Conservation (phyloP, 1,140 invertebrate genomes). For the Chrysoperla carnea region DNA sequence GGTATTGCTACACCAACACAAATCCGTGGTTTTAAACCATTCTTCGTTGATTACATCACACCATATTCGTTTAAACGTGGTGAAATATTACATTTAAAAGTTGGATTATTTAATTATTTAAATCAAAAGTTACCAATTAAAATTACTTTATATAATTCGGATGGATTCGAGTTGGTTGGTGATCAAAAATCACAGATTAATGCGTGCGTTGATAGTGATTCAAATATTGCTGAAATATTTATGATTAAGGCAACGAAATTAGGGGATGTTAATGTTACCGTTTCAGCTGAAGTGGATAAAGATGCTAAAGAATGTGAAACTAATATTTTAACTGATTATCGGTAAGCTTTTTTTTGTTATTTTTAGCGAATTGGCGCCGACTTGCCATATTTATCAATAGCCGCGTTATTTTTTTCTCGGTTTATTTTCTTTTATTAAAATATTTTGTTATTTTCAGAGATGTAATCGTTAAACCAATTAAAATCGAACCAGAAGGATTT, state of each 20-base stretch:
- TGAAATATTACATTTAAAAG: slow-evolving; percentile 77
- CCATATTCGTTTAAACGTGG: slow-evolving; percentile 81
- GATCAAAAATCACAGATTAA: slow-evolving; percentile 1
- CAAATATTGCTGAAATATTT: slow-evolving; percentile 37
- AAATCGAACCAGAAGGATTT: too few relatives aligned
- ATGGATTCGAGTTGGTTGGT: slow-evolving; percentile 68
- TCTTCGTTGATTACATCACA: slow-evolving; percentile 64
- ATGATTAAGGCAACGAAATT: slow-evolving; percentile 58
- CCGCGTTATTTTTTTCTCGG: too few relatives aligned
- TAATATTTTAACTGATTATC: slow-evolving; percentile 22
- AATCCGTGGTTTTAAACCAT: slow-evolving; percentile 71
- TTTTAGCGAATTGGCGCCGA: too few relatives aligned
- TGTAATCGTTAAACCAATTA: too few relatives aligned
- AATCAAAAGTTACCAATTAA: slow-evolving; percentile 59
- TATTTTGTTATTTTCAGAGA: neutral
- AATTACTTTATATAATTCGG: slow-evolving; percentile 67
- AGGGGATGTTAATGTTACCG: slow-evolving; percentile 57
- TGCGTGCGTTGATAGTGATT: too few relatives aligned
- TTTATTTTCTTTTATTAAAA: too few relatives aligned
- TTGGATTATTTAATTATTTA: slow-evolving; percentile 85
- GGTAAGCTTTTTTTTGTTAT: slow-evolving; percentile 48
- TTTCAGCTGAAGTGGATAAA: slow-evolving; percentile 34
- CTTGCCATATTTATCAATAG: too few relatives aligned
- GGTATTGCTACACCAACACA: slow-evolving; percentile 54
- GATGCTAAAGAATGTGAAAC: slow-evolving; percentile 51